Evolutionary conservation across 1,140 invertebrate genomes (phyloP).

Genomic region (Hylyphantes graminicola): DNA sequence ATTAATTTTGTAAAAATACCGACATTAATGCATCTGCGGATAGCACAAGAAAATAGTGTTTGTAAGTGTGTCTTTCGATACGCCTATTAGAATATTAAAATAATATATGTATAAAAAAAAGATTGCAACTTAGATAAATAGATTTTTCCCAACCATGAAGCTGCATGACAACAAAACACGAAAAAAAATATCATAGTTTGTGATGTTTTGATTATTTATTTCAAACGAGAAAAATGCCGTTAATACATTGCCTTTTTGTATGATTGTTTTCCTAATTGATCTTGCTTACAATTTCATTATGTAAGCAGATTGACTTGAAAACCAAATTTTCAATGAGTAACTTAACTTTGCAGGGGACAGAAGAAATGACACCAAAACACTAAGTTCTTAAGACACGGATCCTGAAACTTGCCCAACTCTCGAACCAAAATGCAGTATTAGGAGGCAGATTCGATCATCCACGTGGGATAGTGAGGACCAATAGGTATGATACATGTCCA

Average conservation of each 20-base stretch:
- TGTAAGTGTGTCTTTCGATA: no score
- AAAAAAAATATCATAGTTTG: no score
- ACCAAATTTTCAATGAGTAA: constrained; percentile 48
- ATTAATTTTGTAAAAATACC: no score
- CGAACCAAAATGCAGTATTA: constrained; percentile 16
- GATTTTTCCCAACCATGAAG: no score
- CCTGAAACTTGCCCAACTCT: constrained; percentile 32
- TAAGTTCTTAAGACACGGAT: constrained; percentile 35
- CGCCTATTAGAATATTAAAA: no score
- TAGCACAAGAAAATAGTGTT: no score
- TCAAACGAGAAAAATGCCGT: no score
- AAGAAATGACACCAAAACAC: constrained; percentile 43
- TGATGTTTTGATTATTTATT: no score
- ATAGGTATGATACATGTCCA: constrained; percentile 36
- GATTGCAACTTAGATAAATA: no score
- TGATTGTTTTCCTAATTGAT: constrained; percentile 15
- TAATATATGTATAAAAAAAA: no score
- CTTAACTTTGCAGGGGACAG: constrained; percentile 50
- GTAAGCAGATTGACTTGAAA: constrained; percentile 24
- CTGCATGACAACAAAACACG: no score
- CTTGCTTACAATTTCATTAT: constrained; percentile 14
- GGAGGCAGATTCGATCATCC: constrained; percentile 20
- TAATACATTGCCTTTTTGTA: not conserved
- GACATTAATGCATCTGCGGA: no score
- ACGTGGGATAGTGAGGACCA: constrained; percentile 31